These are phyloP conservation scores for Gambusia yucatana DNA, from an alignment of 2,797 vertebrate species.

Conservation along the genomic window DNA sequence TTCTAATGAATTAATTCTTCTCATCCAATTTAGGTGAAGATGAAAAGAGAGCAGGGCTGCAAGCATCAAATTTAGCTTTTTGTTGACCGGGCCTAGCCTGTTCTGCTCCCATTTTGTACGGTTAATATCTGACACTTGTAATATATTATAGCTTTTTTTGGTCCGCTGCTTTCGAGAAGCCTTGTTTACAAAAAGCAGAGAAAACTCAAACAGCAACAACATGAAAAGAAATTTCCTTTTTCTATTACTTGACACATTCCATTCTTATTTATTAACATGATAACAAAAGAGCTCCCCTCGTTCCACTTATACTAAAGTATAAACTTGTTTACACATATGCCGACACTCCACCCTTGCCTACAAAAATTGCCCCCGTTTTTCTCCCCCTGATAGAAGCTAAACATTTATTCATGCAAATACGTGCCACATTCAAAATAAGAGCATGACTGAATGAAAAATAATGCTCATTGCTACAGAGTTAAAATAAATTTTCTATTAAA, in stretches of 20 bases:
- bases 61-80: slow-evolving; percentile 72
- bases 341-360: neutral
- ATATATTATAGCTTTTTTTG: slow-evolving; percentile 43
- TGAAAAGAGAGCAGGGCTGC: slow-evolving; percentile 71
- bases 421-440: neutral
- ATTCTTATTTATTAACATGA: slow-evolving; percentile 45
- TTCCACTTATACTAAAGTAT: neutral
- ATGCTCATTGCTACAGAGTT: neutral
- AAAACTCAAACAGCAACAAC: slow-evolving; percentile 15
- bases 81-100: slow-evolving; percentile 62
- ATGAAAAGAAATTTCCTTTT: slow-evolving; percentile 47
- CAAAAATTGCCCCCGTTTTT: neutral
- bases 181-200: slow-evolving; percentile 50
- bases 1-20: slow-evolving; percentile 81
- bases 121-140: slow-evolving; percentile 65
- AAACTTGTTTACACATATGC: neutral
- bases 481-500: neutral
- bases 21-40: slow-evolving; percentile 79
- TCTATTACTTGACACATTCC: slow-evolving; percentile 36
- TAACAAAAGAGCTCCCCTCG: slow-evolving; percentile 26
- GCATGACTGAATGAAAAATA: neutral
- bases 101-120: slow-evolving; percentile 54
- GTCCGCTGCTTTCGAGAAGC: slow-evolving; percentile 28
- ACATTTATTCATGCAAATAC: neutral
- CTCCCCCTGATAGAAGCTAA: neutral